phyloP scores from a whole-genome alignment of 2,797 vertebrate genomes.

The Peromyscus attwateri region DNA sequence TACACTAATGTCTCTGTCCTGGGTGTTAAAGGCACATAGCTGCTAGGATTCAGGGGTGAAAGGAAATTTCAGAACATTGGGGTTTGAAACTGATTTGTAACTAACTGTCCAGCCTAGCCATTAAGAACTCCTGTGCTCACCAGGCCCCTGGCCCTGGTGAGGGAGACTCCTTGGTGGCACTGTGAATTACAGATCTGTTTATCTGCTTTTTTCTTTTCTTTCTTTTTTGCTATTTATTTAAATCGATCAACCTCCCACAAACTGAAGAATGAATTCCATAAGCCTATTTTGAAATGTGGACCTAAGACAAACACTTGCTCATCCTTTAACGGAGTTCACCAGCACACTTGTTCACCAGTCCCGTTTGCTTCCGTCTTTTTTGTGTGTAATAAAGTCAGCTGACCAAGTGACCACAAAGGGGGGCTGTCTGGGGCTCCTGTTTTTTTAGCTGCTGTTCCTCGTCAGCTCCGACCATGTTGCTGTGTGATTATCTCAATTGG shows the following conservation, averaged over 20 bases:
- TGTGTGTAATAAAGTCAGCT: constrained; percentile 83
- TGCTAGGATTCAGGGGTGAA: constrained; percentile 78
- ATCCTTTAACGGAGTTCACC: constrained; percentile 88
- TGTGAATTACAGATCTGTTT: constrained; percentile 83
- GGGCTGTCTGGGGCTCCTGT: constrained; percentile 84
- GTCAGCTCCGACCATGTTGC: constrained; percentile 89
- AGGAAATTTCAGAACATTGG: constrained; percentile 62
- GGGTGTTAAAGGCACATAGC: constrained; percentile 81
- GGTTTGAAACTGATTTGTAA: constrained; percentile 64
- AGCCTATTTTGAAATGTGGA: constrained; percentile 85
- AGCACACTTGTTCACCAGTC: constrained; percentile 87
- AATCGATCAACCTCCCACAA: constrained; percentile 87
- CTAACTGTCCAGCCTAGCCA: constrained; percentile 61
- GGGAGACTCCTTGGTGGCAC: constrained; percentile 44
- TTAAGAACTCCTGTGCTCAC: constrained; percentile 65
- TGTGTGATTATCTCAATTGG: constrained; percentile 92
- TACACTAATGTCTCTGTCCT: constrained; percentile 83
- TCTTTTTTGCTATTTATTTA: constrained; percentile 89
- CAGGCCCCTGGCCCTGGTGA: constrained; percentile 71
- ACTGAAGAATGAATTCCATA: constrained; percentile 83
- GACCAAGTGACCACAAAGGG: constrained; percentile 84
- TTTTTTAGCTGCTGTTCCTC: constrained; percentile 86
- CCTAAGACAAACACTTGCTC: constrained; percentile 85
- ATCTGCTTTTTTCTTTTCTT: constrained; percentile 83
- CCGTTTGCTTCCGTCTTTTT: constrained; percentile 86